Percentiles rank a stretch among this genome's conserved stretches.
These are phyloP conservation scores for Pycnonotus jocosus DNA, from an alignment of 2,113 vertebrate species.

Conservation along the genomic window DNA sequence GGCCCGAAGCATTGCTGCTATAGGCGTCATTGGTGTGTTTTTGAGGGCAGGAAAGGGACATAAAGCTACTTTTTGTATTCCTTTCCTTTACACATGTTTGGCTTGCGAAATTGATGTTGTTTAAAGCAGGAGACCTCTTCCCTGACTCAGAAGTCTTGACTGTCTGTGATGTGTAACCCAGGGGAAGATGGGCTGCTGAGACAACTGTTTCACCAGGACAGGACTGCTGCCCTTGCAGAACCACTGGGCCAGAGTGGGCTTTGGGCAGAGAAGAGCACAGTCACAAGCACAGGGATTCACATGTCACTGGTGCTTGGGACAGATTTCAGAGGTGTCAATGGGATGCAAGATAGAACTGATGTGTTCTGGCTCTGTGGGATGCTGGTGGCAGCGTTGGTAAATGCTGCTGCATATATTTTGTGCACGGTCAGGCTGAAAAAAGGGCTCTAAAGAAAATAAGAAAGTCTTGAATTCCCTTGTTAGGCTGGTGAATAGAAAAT, in stretches of 20 bases:
- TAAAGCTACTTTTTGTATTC: background rate
- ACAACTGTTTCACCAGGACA: background rate
- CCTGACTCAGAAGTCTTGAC: background rate
- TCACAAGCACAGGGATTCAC: background rate
- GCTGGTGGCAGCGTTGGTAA: background rate
- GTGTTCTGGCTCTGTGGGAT: background rate
- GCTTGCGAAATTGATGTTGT: background rate
- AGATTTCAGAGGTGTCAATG: background rate
- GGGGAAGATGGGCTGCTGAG: background rate
- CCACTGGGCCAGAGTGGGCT: background rate
- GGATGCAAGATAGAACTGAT: background rate
- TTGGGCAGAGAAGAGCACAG: background rate
- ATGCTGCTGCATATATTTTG: background rate
- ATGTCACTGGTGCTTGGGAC: background rate
- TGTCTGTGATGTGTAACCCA: fast-evolving
- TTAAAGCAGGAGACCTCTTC: background rate
- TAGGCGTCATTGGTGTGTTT: background rate
- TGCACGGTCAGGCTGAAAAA: background rate
- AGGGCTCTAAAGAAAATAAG: background rate
- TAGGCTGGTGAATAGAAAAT: background rate
- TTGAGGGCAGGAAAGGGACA: background rate
- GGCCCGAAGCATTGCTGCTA: background rate
- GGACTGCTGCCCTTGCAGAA: background rate
- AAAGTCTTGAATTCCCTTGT: background rate
- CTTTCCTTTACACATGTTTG: background rate